These are phyloP conservation scores for Neoseiulus cucumeris DNA, from an alignment of 1,140 invertebrate species.

Conservation along the genomic window DNA sequence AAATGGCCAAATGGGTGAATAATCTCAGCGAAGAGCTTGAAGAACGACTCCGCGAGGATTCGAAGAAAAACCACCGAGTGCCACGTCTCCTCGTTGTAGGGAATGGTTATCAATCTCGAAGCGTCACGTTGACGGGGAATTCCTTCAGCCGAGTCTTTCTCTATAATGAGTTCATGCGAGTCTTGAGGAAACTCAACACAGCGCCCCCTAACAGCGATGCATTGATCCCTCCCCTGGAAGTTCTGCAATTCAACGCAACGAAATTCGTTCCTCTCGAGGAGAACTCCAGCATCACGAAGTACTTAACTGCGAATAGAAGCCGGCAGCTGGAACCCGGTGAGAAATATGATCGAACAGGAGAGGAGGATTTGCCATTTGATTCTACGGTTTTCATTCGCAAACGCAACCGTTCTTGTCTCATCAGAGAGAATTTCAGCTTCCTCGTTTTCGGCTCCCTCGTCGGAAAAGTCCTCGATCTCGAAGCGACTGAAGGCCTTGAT, in stretches of 20 bases:
- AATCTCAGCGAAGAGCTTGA: slow-evolving; percentile 58
- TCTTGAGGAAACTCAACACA: background rate
- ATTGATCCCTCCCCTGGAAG: background rate
- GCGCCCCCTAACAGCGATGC: background rate
- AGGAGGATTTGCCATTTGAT: too few relatives aligned
- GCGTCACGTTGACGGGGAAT: background rate
- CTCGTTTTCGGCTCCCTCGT: background rate
- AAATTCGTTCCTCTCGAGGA: background rate
- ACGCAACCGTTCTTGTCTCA: background rate
- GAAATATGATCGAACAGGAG: too few relatives aligned
- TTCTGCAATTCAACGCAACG: background rate
- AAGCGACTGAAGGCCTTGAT: background rate
- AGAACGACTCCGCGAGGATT: slow-evolving; percentile 44
- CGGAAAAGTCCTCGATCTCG: background rate
- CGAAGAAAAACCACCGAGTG: background rate
- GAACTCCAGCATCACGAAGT: background rate
- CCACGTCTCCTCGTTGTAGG: background rate
- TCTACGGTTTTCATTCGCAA: too few relatives aligned
- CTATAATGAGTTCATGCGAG: background rate
- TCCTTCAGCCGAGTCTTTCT: background rate
- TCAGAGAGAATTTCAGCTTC: background rate
- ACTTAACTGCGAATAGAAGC: background rate
- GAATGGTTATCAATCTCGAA: background rate
- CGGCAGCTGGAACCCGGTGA: background rate
- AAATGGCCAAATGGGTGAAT: slow-evolving; percentile 49